Evolutionary conservation across 2,113 vertebrate genomes (phyloP).

Genomic region (Calyptommatus sinebrachiatus): DNA sequence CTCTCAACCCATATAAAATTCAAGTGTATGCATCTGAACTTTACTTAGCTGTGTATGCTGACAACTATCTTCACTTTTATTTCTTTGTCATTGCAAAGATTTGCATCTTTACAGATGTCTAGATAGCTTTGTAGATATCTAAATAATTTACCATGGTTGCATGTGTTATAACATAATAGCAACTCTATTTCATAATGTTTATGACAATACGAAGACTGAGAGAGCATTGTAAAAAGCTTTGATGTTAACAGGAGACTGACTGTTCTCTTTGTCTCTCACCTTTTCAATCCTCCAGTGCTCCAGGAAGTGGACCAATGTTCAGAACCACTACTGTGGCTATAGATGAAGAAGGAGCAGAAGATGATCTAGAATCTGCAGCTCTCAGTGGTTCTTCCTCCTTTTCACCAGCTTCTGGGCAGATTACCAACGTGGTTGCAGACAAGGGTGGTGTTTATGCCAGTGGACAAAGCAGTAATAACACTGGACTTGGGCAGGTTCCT

Average conservation of each 20-base stretch:
- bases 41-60: neutral
- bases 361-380: conserved; percentile 65
- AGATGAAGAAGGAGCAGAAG: conserved; percentile 87
- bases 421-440: conserved; percentile 56
- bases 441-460: conserved; percentile 63
- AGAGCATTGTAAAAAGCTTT: neutral
- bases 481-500: conserved; percentile 45
- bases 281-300: conserved; percentile 75
- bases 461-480: conserved; percentile 46
- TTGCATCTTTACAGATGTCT: neutral
- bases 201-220: neutral
- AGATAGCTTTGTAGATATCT: neutral
- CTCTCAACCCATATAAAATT: neutral
- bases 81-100: too few relatives aligned
- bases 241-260: neutral
- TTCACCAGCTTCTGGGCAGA: conserved; percentile 42
- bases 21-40: neutral
- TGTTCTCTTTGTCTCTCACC: conserved; percentile 24
- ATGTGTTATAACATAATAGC: too few relatives aligned
- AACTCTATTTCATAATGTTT: neutral
- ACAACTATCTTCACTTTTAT: neutral
- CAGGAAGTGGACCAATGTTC: conserved; percentile 97
- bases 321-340: conserved; percentile 92
- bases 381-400: conserved; percentile 56
- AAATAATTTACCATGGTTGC: neutral